Conservation (phyloP, 92 coral and sea anemone genomes). For the Epizoanthus rinbou region DNA sequence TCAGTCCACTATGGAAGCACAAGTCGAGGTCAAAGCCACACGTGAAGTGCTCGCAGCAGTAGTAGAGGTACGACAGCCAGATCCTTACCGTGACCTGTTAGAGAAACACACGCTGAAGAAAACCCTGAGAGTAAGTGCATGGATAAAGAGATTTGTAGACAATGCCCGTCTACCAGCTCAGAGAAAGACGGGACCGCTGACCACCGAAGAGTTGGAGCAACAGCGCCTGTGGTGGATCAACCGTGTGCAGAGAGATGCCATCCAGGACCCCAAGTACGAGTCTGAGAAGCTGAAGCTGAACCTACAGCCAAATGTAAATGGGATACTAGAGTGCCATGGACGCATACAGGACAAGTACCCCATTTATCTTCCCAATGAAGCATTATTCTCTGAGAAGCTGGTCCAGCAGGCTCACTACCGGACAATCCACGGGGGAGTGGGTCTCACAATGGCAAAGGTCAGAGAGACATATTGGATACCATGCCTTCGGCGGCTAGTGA, state of each 20-base stretch:
- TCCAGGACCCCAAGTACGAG: neutral
- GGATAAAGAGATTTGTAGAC: conserved; percentile 29
- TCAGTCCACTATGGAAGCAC: conserved; percentile 10
- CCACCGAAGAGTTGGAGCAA: conserved; percentile 28
- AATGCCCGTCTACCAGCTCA: conserved; percentile 2
- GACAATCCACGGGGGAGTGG: conserved; percentile 48
- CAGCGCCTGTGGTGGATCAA: conserved; percentile 40
- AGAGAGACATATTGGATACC: conserved; percentile 51
- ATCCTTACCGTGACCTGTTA: conserved; percentile 33
- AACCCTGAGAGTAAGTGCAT: conserved; percentile 36
- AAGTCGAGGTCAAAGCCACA: conserved; percentile 17
- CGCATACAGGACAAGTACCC: conserved; percentile 53
- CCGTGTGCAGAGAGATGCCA: conserved; percentile 28
- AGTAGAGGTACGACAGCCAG: conserved; percentile 9
- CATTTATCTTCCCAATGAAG: conserved; percentile 45
- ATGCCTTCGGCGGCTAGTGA: conserved; percentile 15
- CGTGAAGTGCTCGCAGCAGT: conserved; percentile 16
- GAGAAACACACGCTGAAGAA: neutral
- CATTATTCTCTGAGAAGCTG: conserved; percentile 29
- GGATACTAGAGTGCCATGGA: conserved; percentile 41
- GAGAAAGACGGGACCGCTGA: conserved; percentile 30
- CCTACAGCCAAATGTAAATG: conserved; percentile 26
- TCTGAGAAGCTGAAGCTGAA: conserved; percentile 23
- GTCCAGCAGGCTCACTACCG: conserved; percentile 37
- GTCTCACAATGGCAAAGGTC: conserved; percentile 48